Base-by-base conservation (phyloP, 2,888 invertebrate species). In the Stomorhina lunata region DNA sequence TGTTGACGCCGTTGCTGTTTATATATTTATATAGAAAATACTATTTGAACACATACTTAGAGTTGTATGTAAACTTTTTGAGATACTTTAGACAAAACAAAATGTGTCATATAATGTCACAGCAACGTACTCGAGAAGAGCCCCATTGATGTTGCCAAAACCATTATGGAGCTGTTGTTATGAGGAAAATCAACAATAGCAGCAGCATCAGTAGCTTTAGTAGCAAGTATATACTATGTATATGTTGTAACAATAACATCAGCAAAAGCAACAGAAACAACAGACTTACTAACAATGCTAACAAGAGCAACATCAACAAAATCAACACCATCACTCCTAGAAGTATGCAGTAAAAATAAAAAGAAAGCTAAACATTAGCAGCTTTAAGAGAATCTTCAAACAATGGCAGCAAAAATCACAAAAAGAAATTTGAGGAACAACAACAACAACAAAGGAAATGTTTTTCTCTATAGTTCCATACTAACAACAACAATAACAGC, bases 21-120 rank as follows among this genome's bases (percentile, higher is more conserved):
- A 1, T 32, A 17, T 17, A 10, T 55, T 55, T 17, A 10, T 25
- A 25, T 1, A 50, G n/a, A 25, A 20, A 10, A 61, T 29, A n/a
- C 27, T 61, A n/a, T n/a, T n/a, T n/a, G n/a, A n/a, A n/a, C n/a
- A n/a, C 22, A 15, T 22, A 7, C 12, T 37, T 17, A n/a, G n/a
- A n/a, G 4, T 45, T 59, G 43, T 22, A 10, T 32, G 7, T 3
- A 15, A 4, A 32, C 15, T 22, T 78, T 29, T 65, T 34, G 20
- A 45, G 71, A 71, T 65, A 71, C 37, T 65, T n/a, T 37, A 37
- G n/a, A 37, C 10, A 3, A 61, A 72, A 59, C 69, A 75, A 75
- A 78, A 82, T 82, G 48, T 82, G 78, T 82, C 81, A 78, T 65
- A 82, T 82, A 65, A 65, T 78, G 69, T 65, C 73, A 65, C 37